Conservation (phyloP, 2,113 vertebrate species). For the Xyrauchen texanus region DNA sequence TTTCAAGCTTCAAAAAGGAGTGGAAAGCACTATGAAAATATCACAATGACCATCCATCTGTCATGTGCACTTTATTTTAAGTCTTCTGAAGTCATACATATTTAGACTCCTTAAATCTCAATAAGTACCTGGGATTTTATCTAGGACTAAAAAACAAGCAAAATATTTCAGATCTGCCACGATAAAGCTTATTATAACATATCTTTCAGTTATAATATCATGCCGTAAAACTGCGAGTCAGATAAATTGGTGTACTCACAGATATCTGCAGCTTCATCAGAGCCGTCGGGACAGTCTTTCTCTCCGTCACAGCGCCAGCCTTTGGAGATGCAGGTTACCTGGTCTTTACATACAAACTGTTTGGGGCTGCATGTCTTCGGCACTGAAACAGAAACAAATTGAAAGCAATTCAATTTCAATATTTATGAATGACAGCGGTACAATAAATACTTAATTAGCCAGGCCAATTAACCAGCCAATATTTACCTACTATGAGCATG, state of each 20-base stretch:
- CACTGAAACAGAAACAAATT: slow-evolving; percentile 65
- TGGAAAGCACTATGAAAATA: no score
- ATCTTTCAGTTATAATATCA: not conserved
- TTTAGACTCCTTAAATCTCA: no score
- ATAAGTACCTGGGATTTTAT: no score
- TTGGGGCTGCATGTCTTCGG: slow-evolving; percentile 94
- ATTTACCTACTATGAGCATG: no score
- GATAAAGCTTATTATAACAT: not conserved
- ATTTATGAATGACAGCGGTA: no score
- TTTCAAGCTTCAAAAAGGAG: no score
- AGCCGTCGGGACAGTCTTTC: slow-evolving; percentile 96
- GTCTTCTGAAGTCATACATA: no score
- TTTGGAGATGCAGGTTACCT: slow-evolving; percentile 95
- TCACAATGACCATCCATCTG: no score
- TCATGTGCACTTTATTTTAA: no score
- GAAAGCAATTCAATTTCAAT: no score
- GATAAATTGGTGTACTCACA: slow-evolving; percentile 78
- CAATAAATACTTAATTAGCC: no score
- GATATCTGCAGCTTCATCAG: slow-evolving; percentile 94
- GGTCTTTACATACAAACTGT: slow-evolving; percentile 97
- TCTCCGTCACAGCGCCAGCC: slow-evolving; percentile 97
- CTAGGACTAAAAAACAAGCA: not conserved
- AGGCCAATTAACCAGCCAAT: no score
- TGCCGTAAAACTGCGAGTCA: not conserved
- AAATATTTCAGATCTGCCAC: not conserved